phyloP scores from a whole-genome alignment of 2,113 vertebrate genomes.

The Lates calcarifer region DNA sequence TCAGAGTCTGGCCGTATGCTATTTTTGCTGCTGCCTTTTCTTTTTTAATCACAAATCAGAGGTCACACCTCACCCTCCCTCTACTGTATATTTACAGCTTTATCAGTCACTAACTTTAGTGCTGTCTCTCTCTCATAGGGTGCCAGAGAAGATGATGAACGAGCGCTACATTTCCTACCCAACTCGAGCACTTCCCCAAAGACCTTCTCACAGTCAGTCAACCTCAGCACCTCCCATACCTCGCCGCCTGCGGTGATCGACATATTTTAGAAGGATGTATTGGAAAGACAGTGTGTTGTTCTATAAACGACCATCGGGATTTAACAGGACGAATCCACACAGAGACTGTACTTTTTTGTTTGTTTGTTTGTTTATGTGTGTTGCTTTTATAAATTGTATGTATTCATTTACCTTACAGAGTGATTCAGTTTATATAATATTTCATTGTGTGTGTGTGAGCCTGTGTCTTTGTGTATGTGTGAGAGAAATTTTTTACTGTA shows the following conservation, averaged over 20 bases:
- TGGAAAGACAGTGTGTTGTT: neutral
- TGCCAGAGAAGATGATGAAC: conserved; percentile 61
- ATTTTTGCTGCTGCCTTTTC: neutral
- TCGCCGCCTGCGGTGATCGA: conserved; percentile 73
- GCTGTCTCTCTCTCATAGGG: conserved; percentile 60
- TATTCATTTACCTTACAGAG: neutral
- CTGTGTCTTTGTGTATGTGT: neutral
- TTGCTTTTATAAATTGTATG: neutral
- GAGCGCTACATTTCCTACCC: conserved; percentile 83
- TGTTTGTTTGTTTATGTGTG: conserved; percentile 7
- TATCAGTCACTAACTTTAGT: neutral
- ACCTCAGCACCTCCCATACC: conserved; percentile 65
- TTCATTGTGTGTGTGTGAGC: neutral
- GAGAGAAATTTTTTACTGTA: neutral
- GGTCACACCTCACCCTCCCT: neutral
- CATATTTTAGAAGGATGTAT: neutral
- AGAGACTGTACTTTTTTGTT: neutral
- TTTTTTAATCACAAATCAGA: neutral
- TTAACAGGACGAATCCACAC: conserved; percentile 1
- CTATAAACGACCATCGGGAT: conserved; percentile 16
- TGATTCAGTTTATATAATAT: neutral
- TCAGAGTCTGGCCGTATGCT: neutral
- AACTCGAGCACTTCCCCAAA: conserved; percentile 65
- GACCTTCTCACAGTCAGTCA: conserved; percentile 57
- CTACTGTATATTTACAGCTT: neutral